A percentile compares a stretch with the other conserved stretches of the same genome.
These are phyloP conservation scores for Trachythela sp. DNA, from an alignment of 64 coral and sea anemone species.

Conservation along the genomic window DNA sequence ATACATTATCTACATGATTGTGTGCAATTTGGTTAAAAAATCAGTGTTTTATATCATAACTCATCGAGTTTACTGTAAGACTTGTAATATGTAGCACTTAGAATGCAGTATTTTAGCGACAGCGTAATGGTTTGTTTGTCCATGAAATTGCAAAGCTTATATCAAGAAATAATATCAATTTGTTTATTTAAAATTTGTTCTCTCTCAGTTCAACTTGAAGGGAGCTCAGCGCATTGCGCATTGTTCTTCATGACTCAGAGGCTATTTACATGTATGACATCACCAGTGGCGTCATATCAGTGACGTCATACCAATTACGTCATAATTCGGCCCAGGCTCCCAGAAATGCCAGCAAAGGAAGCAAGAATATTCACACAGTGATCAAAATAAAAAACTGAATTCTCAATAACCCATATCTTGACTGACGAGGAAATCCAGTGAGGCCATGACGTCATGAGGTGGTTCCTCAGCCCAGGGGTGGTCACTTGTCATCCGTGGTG, in stretches of 20 bases:
- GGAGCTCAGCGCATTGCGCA: too few species aligned
- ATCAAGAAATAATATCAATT: too few species aligned
- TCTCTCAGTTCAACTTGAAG: too few species aligned
- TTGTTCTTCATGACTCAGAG: too few species aligned
- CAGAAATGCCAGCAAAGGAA: neutral
- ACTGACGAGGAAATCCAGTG: neutral
- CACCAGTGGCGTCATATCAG: neutral
- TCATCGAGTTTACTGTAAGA: neutral
- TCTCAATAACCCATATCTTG: constrained; percentile 18
- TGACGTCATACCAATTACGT: neutral
- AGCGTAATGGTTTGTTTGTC: neutral
- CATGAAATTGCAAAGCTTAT: neutral
- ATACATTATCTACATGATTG: neutral
- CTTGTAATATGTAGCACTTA: neutral
- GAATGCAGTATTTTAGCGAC: neutral
- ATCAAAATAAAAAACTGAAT: neutral
- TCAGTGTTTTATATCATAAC: neutral
- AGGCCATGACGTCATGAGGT: constrained; percentile 1
- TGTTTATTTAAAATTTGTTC: too few species aligned
- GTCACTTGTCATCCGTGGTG: neutral
- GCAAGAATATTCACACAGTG: neutral
- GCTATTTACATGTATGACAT: too few species aligned
- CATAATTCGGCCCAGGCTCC: neutral
- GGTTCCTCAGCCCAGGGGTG: constrained; percentile 18
- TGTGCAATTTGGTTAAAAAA: neutral